A percentile compares a stretch with the other conserved stretches of the same genome.
Evolutionary conservation across 2,797 vertebrate genomes (phyloP).

Genomic region (Pachyuromys duprasi): DNA sequence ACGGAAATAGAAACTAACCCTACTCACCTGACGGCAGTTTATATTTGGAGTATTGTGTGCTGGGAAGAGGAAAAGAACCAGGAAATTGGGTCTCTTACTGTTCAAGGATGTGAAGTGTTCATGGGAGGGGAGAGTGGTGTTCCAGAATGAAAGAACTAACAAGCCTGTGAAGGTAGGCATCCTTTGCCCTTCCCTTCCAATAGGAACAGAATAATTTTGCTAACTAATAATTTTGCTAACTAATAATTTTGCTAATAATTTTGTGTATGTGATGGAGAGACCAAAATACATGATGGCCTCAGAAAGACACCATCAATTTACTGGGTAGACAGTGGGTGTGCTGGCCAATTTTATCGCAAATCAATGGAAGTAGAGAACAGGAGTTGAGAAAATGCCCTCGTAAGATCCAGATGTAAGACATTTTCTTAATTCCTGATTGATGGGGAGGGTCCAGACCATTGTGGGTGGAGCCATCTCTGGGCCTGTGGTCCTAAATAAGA

Average conservation of each 20-base stretch:
- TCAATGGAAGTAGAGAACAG: neutral
- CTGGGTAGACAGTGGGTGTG: neutral
- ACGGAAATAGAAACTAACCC: constrained; percentile 41
- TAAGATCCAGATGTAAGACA: neutral
- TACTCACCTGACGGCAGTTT: neutral
- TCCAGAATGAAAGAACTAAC: neutral
- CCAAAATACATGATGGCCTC: neutral
- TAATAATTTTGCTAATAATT: constrained; percentile 8
- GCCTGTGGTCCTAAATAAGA: neutral
- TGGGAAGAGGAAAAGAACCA: neutral
- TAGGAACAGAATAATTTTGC: neutral
- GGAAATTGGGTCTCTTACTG: constrained; percentile 10
- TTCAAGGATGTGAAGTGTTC: neutral
- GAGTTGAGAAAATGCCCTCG: neutral
- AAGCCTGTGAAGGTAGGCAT: neutral
- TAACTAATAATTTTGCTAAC: too few species aligned
- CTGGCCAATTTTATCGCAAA: neutral
- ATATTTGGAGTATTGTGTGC: neutral
- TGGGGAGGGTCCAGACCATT: neutral
- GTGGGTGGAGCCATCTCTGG: neutral
- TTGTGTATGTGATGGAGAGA: neutral
- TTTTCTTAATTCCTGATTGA: neutral
- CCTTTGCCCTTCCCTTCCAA: constrained; percentile 22
- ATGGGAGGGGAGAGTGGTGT: neutral
- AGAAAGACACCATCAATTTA: neutral